phyloP scores from a whole-genome alignment of 2,113 vertebrate genomes.

The Carassius gibelio region DNA sequence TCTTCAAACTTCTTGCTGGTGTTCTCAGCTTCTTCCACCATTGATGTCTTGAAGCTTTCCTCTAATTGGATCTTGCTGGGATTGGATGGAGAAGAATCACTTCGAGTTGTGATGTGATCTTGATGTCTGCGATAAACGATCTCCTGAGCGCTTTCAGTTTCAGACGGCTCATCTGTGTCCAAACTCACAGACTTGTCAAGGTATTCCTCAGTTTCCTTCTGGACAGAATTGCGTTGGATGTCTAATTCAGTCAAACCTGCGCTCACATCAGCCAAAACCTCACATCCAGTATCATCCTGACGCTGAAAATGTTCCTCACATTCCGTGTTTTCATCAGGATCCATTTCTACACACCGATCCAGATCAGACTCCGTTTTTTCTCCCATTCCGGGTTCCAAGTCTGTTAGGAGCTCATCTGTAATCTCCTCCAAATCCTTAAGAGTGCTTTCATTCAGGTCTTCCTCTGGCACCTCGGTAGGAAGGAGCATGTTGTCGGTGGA shows the following conservation, averaged over 20 bases:
- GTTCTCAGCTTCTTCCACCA: background rate
- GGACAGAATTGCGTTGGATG: background rate
- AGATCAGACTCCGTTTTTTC: conserved; percentile 16
- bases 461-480: conserved; percentile 35
- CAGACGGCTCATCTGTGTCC: conserved; percentile 47
- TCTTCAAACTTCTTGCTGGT: background rate
- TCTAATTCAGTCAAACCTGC: background rate
- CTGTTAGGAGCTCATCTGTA: conserved; percentile 1
- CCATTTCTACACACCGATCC: conserved; percentile 7
- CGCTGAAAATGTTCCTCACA: background rate
- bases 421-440: conserved; percentile 4
- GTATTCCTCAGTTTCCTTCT: conserved; percentile 1
- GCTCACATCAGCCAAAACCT: conserved; percentile 6
- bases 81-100: background rate
- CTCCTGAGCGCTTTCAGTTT: conserved; percentile 53
- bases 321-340: background rate
- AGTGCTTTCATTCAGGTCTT: conserved; percentile 23
- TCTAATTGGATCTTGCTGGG: background rate
- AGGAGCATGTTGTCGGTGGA: conserved; percentile 37
- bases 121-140: conserved; percentile 26
- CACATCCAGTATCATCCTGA: background rate
- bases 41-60: background rate
- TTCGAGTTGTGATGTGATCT: conserved; percentile 15
- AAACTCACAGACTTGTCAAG: conserved; percentile 5
- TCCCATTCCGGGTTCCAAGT: background rate